Conservation (phyloP, 2,113 vertebrate genomes). For the Polypterus senegalus region DNA sequence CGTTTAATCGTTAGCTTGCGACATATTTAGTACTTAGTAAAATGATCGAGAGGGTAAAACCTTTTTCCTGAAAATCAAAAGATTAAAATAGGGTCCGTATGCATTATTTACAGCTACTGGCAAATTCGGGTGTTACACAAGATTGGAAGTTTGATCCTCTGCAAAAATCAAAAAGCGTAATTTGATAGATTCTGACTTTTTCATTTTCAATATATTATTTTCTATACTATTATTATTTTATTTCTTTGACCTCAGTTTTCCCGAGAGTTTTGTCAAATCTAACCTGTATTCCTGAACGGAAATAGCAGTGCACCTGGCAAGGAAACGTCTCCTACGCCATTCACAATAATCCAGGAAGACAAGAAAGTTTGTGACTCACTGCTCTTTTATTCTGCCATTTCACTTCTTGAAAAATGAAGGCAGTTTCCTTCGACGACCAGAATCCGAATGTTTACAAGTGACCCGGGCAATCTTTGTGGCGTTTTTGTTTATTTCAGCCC, state of each 20-base stretch:
- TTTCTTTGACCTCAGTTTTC: slow-evolving; percentile 37
- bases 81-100: too few relatives aligned
- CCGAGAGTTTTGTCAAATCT: slow-evolving; percentile 29
- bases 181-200: too few relatives aligned
- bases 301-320: slow-evolving; percentile 53
- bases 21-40: too few relatives aligned
- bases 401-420: slow-evolving; percentile 55
- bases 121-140: too few relatives aligned
- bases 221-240: neutral
- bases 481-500: slow-evolving; percentile 33
- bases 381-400: slow-evolving; percentile 39
- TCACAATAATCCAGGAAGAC: slow-evolving; percentile 39
- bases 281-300: slow-evolving; percentile 53
- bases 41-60: too few relatives aligned
- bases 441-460: slow-evolving; percentile 34
- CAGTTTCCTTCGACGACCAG: slow-evolving; percentile 42
- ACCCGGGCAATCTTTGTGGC: slow-evolving; percentile 36
- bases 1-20: too few relatives aligned
- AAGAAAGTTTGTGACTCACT: slow-evolving; percentile 43
- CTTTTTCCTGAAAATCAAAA: too few relatives aligned
- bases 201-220: too few relatives aligned
- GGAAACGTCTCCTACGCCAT: slow-evolving; percentile 50
- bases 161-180: too few relatives aligned
- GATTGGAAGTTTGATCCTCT: too few relatives aligned
- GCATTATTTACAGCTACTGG: too few relatives aligned